A percentile compares a stretch with the other conserved stretches of the same genome.
phyloP scores from a whole-genome alignment of 2,888 invertebrate genomes.

The Athalia rosae region DNA sequence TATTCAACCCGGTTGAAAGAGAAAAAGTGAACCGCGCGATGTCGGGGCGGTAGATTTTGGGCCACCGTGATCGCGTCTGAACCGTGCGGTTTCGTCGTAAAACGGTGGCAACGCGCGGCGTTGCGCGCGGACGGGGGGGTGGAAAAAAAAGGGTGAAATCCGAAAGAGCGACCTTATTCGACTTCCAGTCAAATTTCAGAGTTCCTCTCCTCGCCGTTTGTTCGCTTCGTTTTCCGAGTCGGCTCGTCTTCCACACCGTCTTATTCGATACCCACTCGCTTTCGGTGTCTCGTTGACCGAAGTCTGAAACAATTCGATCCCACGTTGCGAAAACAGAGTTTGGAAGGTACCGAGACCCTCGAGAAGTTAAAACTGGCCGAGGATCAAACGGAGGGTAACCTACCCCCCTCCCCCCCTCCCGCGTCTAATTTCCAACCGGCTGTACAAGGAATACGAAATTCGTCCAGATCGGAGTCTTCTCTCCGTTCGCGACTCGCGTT shows the following conservation, averaged over 20 bases:
- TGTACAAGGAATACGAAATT: background rate
- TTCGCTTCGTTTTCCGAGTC: background rate
- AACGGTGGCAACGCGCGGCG: background rate
- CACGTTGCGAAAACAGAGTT: slow-evolving; percentile 41
- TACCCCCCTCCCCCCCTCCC: too few species aligned
- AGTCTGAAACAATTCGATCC: slow-evolving; percentile 44
- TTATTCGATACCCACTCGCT: too few species aligned
- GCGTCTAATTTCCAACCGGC: background rate
- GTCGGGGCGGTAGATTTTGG: background rate
- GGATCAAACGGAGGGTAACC: background rate
- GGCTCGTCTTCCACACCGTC: background rate
- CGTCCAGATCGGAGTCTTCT: background rate
- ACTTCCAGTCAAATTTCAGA: background rate
- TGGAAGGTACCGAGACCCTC: slow-evolving; percentile 8
- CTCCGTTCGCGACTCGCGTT: slow-evolving; percentile 28
- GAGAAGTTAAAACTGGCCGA: slow-evolving; percentile 1
- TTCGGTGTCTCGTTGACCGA: too few species aligned
- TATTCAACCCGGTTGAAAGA: background rate
- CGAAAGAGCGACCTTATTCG: background rate
- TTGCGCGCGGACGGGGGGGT: background rate
- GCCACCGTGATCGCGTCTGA: slow-evolving; percentile 30
- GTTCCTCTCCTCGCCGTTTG: background rate
- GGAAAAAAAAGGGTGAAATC: background rate
- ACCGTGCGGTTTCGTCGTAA: slow-evolving; percentile 29
- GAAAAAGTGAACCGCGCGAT: background rate